A percentile compares a stretch with the other conserved stretches of the same genome.
Conservation (phyloP, 35 echinoderm and acorn worm genomes). For the Anneissia japonica region DNA sequence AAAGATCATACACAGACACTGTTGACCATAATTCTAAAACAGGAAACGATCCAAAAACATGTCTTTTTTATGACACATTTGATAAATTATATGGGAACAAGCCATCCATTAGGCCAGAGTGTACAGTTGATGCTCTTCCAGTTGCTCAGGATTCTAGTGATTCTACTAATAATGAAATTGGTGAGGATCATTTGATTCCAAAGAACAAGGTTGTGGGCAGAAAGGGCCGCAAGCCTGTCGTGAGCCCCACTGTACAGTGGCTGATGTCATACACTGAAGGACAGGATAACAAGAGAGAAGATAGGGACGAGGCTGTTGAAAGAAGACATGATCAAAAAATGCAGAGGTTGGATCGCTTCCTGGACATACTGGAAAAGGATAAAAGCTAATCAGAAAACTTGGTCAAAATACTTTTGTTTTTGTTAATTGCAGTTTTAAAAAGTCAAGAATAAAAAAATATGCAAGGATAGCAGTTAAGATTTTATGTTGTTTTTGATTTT, state of each 20-base stretch:
- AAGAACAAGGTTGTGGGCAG: not conserved
- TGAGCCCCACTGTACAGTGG: not conserved
- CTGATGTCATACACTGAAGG: not conserved
- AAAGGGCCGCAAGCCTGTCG: not conserved
- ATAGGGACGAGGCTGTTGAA: not conserved
- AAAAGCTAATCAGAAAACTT: not conserved
- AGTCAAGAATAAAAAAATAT: not conserved
- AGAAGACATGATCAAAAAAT: slow-evolving; percentile 9
- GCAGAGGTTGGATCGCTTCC: not conserved
- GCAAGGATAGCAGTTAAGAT: not conserved
- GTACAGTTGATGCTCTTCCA: slow-evolving; percentile 3
- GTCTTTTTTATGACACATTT: slow-evolving; percentile 14
- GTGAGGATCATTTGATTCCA: not conserved
- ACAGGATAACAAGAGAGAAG: not conserved
- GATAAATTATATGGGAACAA: not conserved
- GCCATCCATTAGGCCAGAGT: not conserved
- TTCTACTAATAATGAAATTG: not conserved
- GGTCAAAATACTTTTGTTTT: not conserved
- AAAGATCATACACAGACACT: not conserved
- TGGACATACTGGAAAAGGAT: slow-evolving; percentile 9
- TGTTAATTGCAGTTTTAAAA: not conserved
- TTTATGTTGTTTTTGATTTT: not conserved
- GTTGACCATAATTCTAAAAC: not conserved
- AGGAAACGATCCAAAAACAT: slow-evolving; percentile 9
- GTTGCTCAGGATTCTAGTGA: too few relatives aligned